These are phyloP conservation scores for Lutjanus argentimaculatus DNA, from an alignment of 2,797 vertebrate genomes.

Conservation along the genomic window DNA sequence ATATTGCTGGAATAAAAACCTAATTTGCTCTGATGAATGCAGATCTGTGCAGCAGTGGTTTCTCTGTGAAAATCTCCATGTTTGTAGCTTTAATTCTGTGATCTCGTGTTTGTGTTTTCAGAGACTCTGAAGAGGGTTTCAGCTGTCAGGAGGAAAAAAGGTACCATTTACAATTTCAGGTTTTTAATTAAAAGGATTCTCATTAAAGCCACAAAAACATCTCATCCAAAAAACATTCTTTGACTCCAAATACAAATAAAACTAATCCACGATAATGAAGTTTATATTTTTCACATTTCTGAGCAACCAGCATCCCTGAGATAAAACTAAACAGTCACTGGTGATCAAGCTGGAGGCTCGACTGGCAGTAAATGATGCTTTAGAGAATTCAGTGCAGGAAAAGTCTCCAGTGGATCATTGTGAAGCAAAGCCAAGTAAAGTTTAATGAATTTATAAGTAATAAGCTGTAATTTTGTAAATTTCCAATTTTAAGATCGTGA, in stretches of 20 bases:
- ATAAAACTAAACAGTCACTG: neutral
- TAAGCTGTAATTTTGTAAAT: neutral
- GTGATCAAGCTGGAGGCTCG: neutral
- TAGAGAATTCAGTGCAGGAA: neutral
- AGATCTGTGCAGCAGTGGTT: no score
- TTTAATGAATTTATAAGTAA: no score
- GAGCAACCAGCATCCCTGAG: neutral
- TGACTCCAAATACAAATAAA: neutral
- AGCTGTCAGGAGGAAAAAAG: conserved; percentile 73
- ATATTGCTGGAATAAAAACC: no score
- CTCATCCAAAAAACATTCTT: neutral
- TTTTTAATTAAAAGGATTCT: neutral
- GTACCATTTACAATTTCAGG: conserved; percentile 36
- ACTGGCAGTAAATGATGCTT: no score
- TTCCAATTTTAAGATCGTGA: conserved; percentile 46
- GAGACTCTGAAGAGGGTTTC: conserved; percentile 67
- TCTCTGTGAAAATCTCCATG: no score
- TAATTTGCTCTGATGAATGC: no score
- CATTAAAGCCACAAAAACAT: neutral
- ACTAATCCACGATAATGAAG: neutral
- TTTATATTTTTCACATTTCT: neutral
- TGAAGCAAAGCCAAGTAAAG: neutral
- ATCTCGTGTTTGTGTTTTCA: conserved; percentile 52
- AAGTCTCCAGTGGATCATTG: neutral
- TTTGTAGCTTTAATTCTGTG: neutral